A percentile compares a stretch with the other conserved stretches of the same genome.
phyloP scores from a whole-genome alignment of 1,140 invertebrate genomes.

The Pogonognathellus flavescens region DNA sequence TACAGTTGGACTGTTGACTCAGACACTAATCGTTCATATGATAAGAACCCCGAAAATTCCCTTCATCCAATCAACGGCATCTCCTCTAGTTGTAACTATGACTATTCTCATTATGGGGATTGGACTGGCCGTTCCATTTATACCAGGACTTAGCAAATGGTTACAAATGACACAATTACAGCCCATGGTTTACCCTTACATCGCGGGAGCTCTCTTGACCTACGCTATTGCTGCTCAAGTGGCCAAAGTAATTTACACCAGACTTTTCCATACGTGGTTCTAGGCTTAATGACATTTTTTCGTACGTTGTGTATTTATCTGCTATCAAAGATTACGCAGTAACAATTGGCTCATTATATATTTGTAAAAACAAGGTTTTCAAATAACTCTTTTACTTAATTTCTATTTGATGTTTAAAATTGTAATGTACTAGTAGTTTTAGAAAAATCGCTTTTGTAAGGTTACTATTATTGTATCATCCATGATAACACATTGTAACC shows the following conservation, averaged over 20 bases:
- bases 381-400: too few relatives aligned
- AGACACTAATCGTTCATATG: slow-evolving; percentile 60
- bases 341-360: too few relatives aligned
- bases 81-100: slow-evolving; percentile 6
- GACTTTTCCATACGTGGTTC: slow-evolving; percentile 55
- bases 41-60: slow-evolving; percentile 58
- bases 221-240: slow-evolving; percentile 53
- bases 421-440: too few relatives aligned
- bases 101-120: slow-evolving; percentile 53
- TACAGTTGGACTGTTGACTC: slow-evolving; percentile 54
- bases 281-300: too few relatives aligned
- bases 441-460: too few relatives aligned
- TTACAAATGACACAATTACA: slow-evolving; percentile 48
- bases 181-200: slow-evolving; percentile 49
- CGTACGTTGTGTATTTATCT: too few relatives aligned
- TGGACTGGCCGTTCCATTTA: slow-evolving; percentile 48
- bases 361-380: too few relatives aligned
- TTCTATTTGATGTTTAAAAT: too few relatives aligned
- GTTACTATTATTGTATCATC: too few relatives aligned
- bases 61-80: slow-evolving; percentile 54
- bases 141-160: slow-evolving; percentile 41
- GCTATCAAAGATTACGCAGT: too few relatives aligned
- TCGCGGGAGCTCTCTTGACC: slow-evolving; percentile 7
- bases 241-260: slow-evolving; percentile 56
- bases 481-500: too few relatives aligned